Evolutionary conservation across 2,113 vertebrate genomes (phyloP).

Genomic region (Oceanites oceanicus): DNA sequence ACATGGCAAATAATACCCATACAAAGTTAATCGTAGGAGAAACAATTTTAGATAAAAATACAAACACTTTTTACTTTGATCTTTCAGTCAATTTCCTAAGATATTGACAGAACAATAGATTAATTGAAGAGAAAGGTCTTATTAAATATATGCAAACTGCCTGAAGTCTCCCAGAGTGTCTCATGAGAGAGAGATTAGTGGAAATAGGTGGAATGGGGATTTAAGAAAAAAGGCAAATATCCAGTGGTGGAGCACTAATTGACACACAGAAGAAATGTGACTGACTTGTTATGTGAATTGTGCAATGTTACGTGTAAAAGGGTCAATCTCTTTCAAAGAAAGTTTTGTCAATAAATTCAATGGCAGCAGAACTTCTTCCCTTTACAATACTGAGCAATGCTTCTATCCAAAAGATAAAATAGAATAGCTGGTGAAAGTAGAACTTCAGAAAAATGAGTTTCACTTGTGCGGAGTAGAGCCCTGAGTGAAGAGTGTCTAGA

Average conservation of each 20-base stretch:
- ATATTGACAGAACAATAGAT: not conserved
- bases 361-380: not conserved
- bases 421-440: not conserved
- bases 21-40: not conserved
- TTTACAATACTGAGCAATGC: not conserved
- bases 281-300: too few relatives aligned
- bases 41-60: not conserved
- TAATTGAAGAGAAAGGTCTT: not conserved
- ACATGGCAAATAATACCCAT: not conserved
- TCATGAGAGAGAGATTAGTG: not conserved
- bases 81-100: not conserved
- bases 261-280: rapidly evolving
- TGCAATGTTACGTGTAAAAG: not conserved
- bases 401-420: not conserved
- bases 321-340: not conserved
- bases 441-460: not conserved
- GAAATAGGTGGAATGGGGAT: not conserved
- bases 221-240: not conserved
- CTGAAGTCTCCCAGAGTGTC: not conserved
- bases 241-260: not conserved
- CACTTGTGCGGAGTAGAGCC: not conserved
- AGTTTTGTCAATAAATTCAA: not conserved
- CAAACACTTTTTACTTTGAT: not conserved
- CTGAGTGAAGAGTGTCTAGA: too few relatives aligned
- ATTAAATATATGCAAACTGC: not conserved